Evolutionary conservation across 2,797 vertebrate genomes (phyloP).

Genomic region (Xenops minutus): DNA sequence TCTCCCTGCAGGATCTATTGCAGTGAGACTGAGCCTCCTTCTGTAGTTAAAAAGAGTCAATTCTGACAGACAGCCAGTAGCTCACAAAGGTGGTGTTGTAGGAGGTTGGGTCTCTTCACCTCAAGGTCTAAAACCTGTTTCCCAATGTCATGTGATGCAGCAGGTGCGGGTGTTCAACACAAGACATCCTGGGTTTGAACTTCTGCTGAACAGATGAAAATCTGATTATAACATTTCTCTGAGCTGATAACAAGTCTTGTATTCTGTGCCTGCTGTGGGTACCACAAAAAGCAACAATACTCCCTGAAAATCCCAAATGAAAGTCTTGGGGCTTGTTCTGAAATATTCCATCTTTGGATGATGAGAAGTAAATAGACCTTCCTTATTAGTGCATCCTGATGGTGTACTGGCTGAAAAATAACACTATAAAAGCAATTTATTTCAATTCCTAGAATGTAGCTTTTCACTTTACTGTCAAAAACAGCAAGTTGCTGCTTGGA

Average conservation of each 20-base stretch:
- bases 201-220: not conserved
- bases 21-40: not conserved
- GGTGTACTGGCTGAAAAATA: not conserved
- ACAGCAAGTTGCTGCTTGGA: not conserved
- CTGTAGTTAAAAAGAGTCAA: not conserved
- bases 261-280: not conserved
- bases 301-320: not conserved
- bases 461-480: not conserved
- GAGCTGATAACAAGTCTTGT: not conserved
- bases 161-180: not conserved
- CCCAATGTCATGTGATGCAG: rapidly evolving
- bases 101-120: not conserved
- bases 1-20: not conserved
- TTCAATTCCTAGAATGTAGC: not conserved
- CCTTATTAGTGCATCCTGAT: not conserved
- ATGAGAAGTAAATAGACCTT: not conserved
- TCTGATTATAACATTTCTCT: not conserved
- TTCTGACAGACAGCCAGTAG: not conserved
- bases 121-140: not conserved
- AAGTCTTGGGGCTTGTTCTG: not conserved
- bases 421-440: not conserved
- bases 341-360: not conserved
- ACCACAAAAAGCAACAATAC: not conserved
- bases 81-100: not conserved
- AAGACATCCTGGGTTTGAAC: not conserved